Percentiles rank a stretch among this genome's conserved stretches.
phyloP scores from a whole-genome alignment of 2,888 invertebrate genomes.

The Cyclophora punctaria region DNA sequence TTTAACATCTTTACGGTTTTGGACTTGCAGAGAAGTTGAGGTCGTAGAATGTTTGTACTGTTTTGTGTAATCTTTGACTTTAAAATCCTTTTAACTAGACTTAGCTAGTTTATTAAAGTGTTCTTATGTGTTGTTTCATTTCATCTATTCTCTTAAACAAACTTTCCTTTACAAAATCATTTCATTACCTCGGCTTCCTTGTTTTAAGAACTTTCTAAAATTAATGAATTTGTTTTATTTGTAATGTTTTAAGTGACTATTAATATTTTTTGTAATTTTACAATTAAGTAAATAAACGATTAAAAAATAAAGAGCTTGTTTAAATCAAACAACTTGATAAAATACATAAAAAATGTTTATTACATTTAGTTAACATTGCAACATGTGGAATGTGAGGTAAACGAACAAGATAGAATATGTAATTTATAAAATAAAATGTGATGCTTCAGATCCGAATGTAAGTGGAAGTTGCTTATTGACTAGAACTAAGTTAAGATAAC shows the following conservation, averaged over 20 bases:
- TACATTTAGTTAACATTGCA: constrained; percentile 38
- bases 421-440: constrained; percentile 35
- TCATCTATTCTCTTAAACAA: constrained; percentile 10
- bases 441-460: constrained; percentile 33
- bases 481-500: constrained; percentile 50
- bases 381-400: constrained; percentile 51
- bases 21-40: constrained; percentile 57
- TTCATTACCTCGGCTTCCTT: constrained; percentile 65
- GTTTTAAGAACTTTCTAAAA: constrained; percentile 40
- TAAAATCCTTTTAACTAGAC: constrained; percentile 1
- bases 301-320: background rate
- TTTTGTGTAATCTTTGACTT: too few species aligned
- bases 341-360: constrained; percentile 22
- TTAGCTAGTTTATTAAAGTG: constrained; percentile 12
- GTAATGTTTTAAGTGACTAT: constrained; percentile 39
- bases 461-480: constrained; percentile 57
- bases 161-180: constrained; percentile 29
- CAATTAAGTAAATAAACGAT: constrained; percentile 42
- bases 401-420: constrained; percentile 15
- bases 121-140: constrained; percentile 11
- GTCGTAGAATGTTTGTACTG: constrained; percentile 49
- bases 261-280: constrained; percentile 44
- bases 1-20: constrained; percentile 38
- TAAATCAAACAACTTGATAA: constrained; percentile 15
- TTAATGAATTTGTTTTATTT: constrained; percentile 35